Evolutionary conservation across 2,888 invertebrate species (phyloP).

Genomic region (Mesochorus sp.): DNA sequence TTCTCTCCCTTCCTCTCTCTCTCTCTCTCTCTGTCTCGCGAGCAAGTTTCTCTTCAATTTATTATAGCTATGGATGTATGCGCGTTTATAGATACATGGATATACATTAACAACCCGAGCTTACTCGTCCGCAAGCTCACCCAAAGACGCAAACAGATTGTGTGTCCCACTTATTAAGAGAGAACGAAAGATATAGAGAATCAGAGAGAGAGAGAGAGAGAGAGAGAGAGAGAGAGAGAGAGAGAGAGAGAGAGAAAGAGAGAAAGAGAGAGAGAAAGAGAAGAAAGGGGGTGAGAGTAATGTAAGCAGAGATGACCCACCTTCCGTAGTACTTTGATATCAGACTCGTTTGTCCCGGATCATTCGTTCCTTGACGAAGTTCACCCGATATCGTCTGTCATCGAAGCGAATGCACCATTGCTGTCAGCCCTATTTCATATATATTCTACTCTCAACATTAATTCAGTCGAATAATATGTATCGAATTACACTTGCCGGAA

Average conservation of each 20-base stretch:
- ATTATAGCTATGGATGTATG: neutral
- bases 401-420: no score
- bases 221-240: neutral
- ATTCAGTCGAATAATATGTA: no score
- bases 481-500: no score
- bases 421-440: no score
- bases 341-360: neutral
- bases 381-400: neutral
- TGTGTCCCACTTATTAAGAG: conserved; percentile 55
- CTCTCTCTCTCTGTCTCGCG: no score
- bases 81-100: neutral
- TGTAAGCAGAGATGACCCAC: conserved; percentile 11
- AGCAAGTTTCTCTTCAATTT: conserved; percentile 40
- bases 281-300: neutral
- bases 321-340: conserved; percentile 24
- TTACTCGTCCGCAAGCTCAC: conserved; percentile 9
- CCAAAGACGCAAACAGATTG: conserved; percentile 56
- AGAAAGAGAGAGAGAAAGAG: neutral
- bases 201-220: neutral
- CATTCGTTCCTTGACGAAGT: conserved; percentile 10
- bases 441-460: no score
- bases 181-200: neutral
- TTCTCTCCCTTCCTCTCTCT: no score
- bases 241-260: no score
- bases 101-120: conserved; percentile 21